phyloP scores from a whole-genome alignment of 2,888 invertebrate genomes.

The Nysson spinosus region DNA sequence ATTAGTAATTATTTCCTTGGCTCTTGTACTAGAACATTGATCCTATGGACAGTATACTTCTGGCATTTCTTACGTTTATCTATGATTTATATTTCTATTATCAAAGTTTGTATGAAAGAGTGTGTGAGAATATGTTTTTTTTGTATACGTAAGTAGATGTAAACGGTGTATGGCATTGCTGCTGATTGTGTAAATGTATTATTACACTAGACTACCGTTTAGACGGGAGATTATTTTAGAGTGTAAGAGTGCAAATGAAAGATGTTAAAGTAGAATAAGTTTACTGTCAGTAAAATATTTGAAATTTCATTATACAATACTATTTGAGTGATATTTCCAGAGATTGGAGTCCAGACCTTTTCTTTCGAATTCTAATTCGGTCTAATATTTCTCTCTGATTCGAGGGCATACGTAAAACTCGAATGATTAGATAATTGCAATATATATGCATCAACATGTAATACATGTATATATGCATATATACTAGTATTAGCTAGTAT shows the following conservation, averaged over 20 bases:
- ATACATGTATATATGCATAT: slow-evolving; percentile 1
- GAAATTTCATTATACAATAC: too few relatives aligned
- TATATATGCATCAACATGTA: too few relatives aligned
- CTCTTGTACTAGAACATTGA: slow-evolving; percentile 11
- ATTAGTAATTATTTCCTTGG: slow-evolving; percentile 20
- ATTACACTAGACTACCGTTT: slow-evolving; percentile 7
- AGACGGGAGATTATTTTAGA: neutral
- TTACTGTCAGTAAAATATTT: too few relatives aligned
- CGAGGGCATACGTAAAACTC: too few relatives aligned
- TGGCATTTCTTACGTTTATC: slow-evolving; percentile 8
- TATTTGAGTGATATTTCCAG: too few relatives aligned
- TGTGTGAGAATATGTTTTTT: slow-evolving; percentile 26
- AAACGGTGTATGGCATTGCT: slow-evolving; percentile 8
- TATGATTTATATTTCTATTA: slow-evolving; percentile 25
- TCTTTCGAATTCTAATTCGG: too few relatives aligned
- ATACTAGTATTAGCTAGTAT: slow-evolving; percentile 14
- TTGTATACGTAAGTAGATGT: slow-evolving; percentile 13
- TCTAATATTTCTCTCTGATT: too few relatives aligned
- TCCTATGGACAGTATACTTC: slow-evolving; percentile 8
- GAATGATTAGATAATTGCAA: too few relatives aligned
- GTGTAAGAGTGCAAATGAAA: slow-evolving; percentile 26
- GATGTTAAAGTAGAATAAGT: too few relatives aligned
- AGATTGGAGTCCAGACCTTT: too few relatives aligned
- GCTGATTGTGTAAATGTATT: slow-evolving; percentile 8
- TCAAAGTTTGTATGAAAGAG: slow-evolving; percentile 32